Base-by-base conservation (phyloP, 2,113 vertebrate species). In the Aptenodytes forsteri region DNA sequence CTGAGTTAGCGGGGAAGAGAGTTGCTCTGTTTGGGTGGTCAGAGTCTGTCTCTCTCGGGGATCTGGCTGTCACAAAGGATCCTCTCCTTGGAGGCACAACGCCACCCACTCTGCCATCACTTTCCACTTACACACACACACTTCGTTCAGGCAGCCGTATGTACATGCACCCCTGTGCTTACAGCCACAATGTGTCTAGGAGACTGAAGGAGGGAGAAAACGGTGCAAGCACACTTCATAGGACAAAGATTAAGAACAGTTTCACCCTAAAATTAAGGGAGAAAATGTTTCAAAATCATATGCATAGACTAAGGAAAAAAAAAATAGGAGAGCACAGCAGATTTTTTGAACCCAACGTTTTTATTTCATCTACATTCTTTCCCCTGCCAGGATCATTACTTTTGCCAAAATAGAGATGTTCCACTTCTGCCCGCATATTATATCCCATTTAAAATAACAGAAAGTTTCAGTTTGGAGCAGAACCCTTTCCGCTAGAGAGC, bases 161-260 rank as follows among this genome's bases (percentile, higher is more conserved):
- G 34, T 9, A 36, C 47, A 42, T 0, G 0, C n/a, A 1, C 1
- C 14, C 11, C 47, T 7, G 15, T 13, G 52, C 25, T 38, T 64
- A 42, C 47, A 59, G 61, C 8, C 61, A 46, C 17, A 22, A 12
- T 4, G 6, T 11, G 30, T n/a, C 30, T 55, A 30, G 76, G 36
- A 65, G 47, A 42, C 25, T 11, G 62, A 65, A 27, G 36, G 8
- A 32, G 30, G 54, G 13, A 80, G 38, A 54, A 67, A 86, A 46
- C 0, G 1, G 5, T 6, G 19, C 59, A 62, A 46, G 18, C 10
- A 27, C 27, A 14, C 26, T 65, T 79, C 21, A 3, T 6, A 49
- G 54, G 7, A 22, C 6, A 40, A 25, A 92, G 25, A 44, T 36
- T 17, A 84, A 29, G 12, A 86, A 49, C 3, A 32, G 1, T 3